Evolutionary conservation across 2,797 vertebrate species (phyloP).

Genomic region (Borostomias antarcticus): DNA sequence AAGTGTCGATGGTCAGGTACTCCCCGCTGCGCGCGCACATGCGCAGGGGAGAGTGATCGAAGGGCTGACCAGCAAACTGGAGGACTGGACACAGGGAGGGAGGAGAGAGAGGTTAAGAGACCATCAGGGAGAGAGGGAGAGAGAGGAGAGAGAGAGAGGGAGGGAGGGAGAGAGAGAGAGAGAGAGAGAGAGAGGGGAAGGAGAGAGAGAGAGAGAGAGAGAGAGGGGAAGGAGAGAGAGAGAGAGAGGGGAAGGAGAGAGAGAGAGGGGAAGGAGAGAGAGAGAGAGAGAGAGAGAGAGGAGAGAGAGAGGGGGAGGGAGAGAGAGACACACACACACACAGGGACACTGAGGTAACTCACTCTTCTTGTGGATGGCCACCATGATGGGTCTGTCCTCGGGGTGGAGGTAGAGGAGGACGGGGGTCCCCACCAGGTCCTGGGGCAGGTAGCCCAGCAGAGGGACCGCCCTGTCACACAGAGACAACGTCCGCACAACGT

Average conservation of each 20-base stretch:
- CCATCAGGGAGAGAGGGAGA: background rate
- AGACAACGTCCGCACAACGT: background rate
- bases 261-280: background rate
- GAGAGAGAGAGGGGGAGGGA: background rate
- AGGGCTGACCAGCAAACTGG: conserved; percentile 88
- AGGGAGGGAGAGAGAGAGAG: background rate
- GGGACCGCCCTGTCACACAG: conserved; percentile 80
- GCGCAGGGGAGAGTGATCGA: conserved; percentile 86
- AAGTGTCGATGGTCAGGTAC: conserved; percentile 92
- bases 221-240: background rate
- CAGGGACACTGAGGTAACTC: too few relatives aligned
- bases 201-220: background rate
- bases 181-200: background rate
- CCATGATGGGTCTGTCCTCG: conserved; percentile 87
- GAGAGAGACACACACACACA: too few relatives aligned
- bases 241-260: background rate
- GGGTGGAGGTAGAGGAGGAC: conserved; percentile 88
- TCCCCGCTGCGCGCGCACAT: conserved; percentile 90
- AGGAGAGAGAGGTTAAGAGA: background rate
- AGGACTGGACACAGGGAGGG: conserved; percentile 73
- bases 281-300: background rate
- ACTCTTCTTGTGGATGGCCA: conserved; percentile 93
- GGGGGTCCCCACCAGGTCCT: conserved; percentile 88
- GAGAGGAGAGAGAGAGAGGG: background rate
- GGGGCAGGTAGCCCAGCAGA: conserved; percentile 87